These are phyloP conservation scores for Daphoenositta chrysoptera DNA, from an alignment of 2,113 vertebrate genomes.

Conservation along the genomic window DNA sequence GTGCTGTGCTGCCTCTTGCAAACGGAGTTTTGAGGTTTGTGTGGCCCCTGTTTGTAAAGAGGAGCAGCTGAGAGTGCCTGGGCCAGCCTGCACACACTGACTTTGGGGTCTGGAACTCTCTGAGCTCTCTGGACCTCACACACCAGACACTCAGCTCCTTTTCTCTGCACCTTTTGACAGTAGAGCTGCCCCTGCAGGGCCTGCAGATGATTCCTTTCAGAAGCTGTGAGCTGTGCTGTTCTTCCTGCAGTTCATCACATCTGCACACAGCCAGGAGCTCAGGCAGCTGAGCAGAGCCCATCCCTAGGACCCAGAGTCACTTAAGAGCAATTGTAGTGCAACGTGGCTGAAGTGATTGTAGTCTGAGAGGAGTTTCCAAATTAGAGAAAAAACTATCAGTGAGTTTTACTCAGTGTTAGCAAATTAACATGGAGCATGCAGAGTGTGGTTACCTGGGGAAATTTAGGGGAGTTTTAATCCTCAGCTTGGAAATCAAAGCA, in stretches of 20 bases:
- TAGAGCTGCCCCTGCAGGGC: not conserved
- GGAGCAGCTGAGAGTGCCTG: not conserved
- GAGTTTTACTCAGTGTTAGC: not conserved
- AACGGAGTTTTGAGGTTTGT: not conserved
- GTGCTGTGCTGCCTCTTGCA: not conserved
- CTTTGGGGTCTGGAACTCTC: not conserved
- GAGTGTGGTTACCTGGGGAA: not conserved
- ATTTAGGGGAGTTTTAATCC: not conserved
- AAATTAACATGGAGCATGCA: not conserved
- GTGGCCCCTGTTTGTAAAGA: not conserved
- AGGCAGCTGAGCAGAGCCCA: not conserved
- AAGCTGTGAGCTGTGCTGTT: not conserved
- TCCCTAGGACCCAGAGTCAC: not conserved
- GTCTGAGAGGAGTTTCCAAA: not conserved
- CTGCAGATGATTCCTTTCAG: not conserved
- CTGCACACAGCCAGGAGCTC: not conserved
- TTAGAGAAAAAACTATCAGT: not conserved
- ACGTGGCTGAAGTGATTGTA: not conserved
- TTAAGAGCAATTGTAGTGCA: not conserved
- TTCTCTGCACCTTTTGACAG: not conserved
- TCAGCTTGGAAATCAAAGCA: not conserved
- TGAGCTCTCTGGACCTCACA: not conserved
- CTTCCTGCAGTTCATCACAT: not conserved
- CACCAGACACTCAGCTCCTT: not conserved
- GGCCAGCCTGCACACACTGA: not conserved